Evolutionary conservation across 2,888 invertebrate genomes (phyloP).

Genomic region (Scaptomyza cyrtandrae): DNA sequence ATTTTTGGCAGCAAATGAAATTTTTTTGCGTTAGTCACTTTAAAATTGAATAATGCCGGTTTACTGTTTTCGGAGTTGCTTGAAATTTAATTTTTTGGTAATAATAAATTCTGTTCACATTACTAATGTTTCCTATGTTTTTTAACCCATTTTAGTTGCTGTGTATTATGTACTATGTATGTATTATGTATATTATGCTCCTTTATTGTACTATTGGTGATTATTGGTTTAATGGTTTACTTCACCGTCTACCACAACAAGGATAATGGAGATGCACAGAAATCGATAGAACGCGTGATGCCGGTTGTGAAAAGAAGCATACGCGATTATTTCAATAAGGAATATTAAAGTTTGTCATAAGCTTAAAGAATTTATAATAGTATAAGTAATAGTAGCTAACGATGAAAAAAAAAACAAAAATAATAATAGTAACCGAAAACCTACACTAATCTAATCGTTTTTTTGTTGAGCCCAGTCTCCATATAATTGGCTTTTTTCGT

Average conservation of each 20-base stretch:
- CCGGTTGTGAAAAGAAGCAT: conserved; percentile 71
- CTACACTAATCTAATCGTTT: conserved; percentile 60
- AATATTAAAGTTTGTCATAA: conserved; percentile 40
- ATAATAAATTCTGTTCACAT: neutral
- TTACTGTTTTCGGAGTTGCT: neutral
- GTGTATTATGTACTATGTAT: too few species aligned
- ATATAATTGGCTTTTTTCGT: conserved; percentile 37
- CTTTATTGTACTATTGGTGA: conserved; percentile 64
- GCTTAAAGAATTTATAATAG: conserved; percentile 54
- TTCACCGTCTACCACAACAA: conserved; percentile 79
- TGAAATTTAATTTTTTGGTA: neutral
- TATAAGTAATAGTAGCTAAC: conserved; percentile 43
- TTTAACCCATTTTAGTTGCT: conserved; percentile 74
- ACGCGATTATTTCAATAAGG: conserved; percentile 72
- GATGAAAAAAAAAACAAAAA: conserved; percentile 14
- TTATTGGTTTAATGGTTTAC: conserved; percentile 82
- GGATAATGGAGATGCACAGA: conserved; percentile 50
- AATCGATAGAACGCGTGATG: conserved; percentile 52
- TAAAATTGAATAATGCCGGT: neutral
- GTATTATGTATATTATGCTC: too few species aligned
- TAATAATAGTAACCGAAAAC: conserved; percentile 1
- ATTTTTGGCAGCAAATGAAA: neutral
- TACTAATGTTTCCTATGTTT: neutral
- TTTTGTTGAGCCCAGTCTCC: conserved; percentile 8
- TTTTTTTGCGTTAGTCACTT: neutral